These are phyloP conservation scores for Drosophila kanekoi DNA, from an alignment of 2,888 invertebrate species.

Conservation along the genomic window DNA sequence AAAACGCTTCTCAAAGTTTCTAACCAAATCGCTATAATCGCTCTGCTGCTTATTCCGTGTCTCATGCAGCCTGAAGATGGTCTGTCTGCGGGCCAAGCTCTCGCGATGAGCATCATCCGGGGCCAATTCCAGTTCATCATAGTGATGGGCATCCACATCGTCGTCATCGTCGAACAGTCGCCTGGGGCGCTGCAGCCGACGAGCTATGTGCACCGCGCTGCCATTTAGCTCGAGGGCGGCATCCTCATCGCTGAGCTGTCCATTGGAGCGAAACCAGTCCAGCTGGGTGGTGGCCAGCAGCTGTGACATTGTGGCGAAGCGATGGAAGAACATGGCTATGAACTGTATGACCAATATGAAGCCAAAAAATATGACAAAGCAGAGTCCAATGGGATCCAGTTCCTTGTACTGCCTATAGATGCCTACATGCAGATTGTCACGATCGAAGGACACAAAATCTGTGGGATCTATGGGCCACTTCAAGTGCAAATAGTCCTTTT, in stretches of 20 bases:
- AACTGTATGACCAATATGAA: constrained; percentile 90
- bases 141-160: constrained; percentile 54
- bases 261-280: constrained; percentile 84
- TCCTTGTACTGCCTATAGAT: constrained; percentile 88
- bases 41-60: constrained; percentile 73
- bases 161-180: constrained; percentile 83
- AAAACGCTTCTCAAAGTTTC: constrained; percentile 83
- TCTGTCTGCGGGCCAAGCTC: constrained; percentile 76
- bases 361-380: constrained; percentile 90
- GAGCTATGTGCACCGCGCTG: constrained; percentile 88
- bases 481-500: constrained; percentile 89
- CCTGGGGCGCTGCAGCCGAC: constrained; percentile 86
- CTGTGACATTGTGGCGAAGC: constrained; percentile 91
- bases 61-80: constrained; percentile 82
- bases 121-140: constrained; percentile 47
- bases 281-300: constrained; percentile 89
- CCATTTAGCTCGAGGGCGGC: constrained; percentile 87
- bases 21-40: constrained; percentile 84
- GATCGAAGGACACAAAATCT: constrained; percentile 86
- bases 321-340: constrained; percentile 90
- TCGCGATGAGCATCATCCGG: constrained; percentile 56
- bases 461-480: constrained; percentile 89
- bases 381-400: constrained; percentile 90
- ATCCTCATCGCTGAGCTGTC: constrained; percentile 79
- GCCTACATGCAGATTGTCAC: constrained; percentile 85